These are phyloP conservation scores for Augochlorella aurata DNA, from an alignment of 2,888 invertebrate genomes.

Conservation along the genomic window DNA sequence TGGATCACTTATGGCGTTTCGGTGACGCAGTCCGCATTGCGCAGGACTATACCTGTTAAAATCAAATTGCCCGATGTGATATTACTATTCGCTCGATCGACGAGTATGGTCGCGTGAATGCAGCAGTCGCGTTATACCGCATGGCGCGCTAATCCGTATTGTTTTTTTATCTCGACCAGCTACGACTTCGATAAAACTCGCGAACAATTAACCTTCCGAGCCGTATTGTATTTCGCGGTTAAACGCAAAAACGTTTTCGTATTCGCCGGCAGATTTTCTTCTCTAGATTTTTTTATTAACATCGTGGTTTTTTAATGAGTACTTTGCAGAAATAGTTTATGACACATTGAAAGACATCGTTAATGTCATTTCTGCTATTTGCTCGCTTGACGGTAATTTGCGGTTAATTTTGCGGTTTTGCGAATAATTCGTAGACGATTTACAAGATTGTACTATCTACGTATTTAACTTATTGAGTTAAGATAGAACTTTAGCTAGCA, in stretches of 20 bases:
- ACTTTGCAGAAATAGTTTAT: too few species aligned
- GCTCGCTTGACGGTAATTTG: too few species aligned
- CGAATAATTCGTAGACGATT: too few species aligned
- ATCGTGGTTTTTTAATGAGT: background rate
- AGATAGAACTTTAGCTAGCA: background rate
- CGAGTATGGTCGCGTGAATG: background rate
- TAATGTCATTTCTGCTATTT: too few species aligned
- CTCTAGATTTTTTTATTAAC: background rate
- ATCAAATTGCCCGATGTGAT: background rate
- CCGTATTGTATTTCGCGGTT: background rate
- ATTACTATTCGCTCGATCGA: background rate
- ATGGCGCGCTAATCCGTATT: background rate
- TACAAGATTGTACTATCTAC: too few species aligned
- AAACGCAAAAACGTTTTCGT: background rate
- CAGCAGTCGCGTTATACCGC: background rate
- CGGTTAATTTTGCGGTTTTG: too few species aligned
- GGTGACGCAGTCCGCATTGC: background rate
- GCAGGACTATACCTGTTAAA: background rate
- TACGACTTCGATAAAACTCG: background rate
- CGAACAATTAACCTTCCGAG: background rate
- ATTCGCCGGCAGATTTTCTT: background rate
- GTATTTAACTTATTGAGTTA: too few species aligned
- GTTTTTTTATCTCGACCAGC: background rate
- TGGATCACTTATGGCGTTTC: constrained; percentile 2
- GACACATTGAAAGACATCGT: too few species aligned